Evolutionary conservation across 2,888 invertebrate species (phyloP).

Genomic region (Cephus sareptanus): DNA sequence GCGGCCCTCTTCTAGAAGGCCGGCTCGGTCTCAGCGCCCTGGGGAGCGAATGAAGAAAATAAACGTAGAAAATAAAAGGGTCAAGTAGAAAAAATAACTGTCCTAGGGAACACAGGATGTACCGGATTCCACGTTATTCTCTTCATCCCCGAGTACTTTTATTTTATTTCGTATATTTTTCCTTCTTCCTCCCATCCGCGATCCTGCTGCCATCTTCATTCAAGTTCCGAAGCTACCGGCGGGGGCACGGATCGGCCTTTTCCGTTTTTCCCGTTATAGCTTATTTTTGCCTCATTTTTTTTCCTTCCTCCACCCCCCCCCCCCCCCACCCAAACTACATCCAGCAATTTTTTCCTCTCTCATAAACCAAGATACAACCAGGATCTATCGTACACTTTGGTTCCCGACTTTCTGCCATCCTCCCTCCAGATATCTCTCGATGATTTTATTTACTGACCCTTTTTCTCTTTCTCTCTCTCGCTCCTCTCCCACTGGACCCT

Average conservation of each 20-base stretch:
- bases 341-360: slow-evolving; percentile 5
- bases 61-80: slow-evolving; percentile 3
- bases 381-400: background rate
- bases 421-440: background rate
- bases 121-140: background rate
- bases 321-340: slow-evolving; percentile 13
- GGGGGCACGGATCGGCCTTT: background rate
- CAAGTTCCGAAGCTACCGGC: background rate
- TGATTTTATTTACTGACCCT: background rate
- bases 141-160: background rate
- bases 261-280: background rate
- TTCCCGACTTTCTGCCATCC: background rate
- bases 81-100: slow-evolving; percentile 3
- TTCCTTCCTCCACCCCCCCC: slow-evolving; percentile 21
- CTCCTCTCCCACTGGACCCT: background rate
- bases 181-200: background rate
- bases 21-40: background rate
- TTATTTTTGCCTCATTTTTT: background rate
- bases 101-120: background rate
- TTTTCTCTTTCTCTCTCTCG: background rate
- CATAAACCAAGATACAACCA: slow-evolving; percentile 1
- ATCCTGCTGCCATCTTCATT: background rate
- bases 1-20: background rate
- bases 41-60: slow-evolving; percentile 5
- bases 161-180: background rate